phyloP scores from a whole-genome alignment of 2,888 invertebrate genomes.

The Chymomyza caudatula region DNA sequence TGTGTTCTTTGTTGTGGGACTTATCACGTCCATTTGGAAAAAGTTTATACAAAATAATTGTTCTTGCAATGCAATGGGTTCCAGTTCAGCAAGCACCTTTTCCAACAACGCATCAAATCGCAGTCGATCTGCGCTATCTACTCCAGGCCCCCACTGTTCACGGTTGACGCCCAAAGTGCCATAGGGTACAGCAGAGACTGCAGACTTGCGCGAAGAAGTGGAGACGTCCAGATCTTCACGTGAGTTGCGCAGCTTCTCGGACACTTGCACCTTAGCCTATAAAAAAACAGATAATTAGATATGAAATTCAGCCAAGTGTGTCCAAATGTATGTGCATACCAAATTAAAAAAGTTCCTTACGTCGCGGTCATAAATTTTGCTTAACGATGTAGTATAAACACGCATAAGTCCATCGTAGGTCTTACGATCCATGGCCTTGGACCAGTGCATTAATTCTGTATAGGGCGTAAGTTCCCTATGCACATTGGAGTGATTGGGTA shows the following conservation, averaged over 20 bases:
- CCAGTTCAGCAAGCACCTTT: conserved; percentile 91
- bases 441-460: conserved; percentile 94
- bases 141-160: conserved; percentile 83
- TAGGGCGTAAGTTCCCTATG: conserved; percentile 93
- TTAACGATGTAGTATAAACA: conserved; percentile 89
- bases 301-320: not conserved
- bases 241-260: conserved; percentile 75
- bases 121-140: conserved; percentile 81
- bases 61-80: conserved; percentile 94
- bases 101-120: conserved; percentile 86
- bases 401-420: conserved; percentile 89
- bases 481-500: conserved; percentile 88
- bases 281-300: not conserved
- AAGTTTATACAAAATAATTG: conserved; percentile 96
- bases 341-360: conserved; percentile 79
- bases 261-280: conserved; percentile 75
- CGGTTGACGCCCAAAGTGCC: conserved; percentile 82
- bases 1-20: conserved; percentile 81
- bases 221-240: conserved; percentile 78
- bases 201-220: conserved; percentile 77
- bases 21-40: conserved; percentile 87
- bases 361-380: conserved; percentile 93
- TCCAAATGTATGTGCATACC: conserved; percentile 40
- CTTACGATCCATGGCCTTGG: conserved; percentile 90
- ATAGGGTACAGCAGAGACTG: conserved; percentile 75